Evolutionary conservation across 2,797 vertebrate genomes (phyloP), one percentile per base, ranked within the genome.

Genomic region (Pangasius larnaudii): DNA sequence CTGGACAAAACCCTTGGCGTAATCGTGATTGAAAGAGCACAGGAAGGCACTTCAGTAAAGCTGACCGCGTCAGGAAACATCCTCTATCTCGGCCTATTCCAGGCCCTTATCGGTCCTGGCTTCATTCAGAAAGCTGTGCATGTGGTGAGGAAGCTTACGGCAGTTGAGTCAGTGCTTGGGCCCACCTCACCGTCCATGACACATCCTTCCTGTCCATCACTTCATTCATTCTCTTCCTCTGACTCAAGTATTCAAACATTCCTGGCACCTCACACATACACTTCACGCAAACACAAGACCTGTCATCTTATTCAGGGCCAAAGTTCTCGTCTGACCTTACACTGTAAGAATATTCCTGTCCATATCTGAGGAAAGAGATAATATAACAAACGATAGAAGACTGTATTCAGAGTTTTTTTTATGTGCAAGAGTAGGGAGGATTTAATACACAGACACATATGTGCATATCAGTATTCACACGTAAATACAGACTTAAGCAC

Each of bases 181-280:
- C 82, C 87, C 72, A 51, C 27, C 82, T 19, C 18, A 7, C 3
- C 18, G 46, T 58, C 83, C 30, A 5, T 77, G 78, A 51, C 84
- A 67, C 33, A 67, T 89, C 85, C 88, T 86, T 86, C 84, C 88
- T 82, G 42, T 46, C 77, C 33, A 56, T 75, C 78, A 27, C 56
- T 83, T 65, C 78, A 65, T 83, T 77, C 79, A 67, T 86, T 82
- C 58, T 27, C 61, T 89, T 92, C 56, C 77, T 90, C 89, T 89
- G 88, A 83, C 85, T 71, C 80, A 46, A 58, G 72, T 18, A 58
- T 59, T n/a, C 58, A 78, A 49, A 77, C 87, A 92, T 91, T 85
- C 90, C 84, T 36, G 84, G 22, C 67, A 56, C 58, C 13, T 56
- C n/a, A 80, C 58, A 42, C 9, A n/a, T 67, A 58, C 46, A 27